Evolutionary conservation across 2,797 vertebrate genomes (phyloP).

Genomic region (Hemibagrus guttatus): DNA sequence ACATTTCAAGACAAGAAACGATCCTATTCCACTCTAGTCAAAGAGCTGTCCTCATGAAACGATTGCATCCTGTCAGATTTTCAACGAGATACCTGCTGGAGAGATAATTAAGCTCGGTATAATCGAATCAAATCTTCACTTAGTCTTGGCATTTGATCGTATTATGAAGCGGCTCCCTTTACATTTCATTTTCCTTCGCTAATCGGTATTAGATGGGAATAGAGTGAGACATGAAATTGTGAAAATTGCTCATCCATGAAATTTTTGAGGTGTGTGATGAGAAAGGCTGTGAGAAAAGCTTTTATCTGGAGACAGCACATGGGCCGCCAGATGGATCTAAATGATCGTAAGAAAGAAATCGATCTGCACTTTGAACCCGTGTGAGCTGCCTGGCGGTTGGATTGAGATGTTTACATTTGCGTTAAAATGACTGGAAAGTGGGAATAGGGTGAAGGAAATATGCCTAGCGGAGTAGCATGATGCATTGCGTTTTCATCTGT

Average conservation of each 20-base stretch:
- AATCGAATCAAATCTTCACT: constrained; percentile 35
- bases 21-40: neutral
- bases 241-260: constrained; percentile 15
- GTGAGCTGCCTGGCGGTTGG: neutral
- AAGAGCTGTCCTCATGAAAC: neutral
- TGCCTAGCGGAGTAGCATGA: too few species aligned
- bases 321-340: constrained; percentile 4
- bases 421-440: neutral
- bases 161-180: neutral
- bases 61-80: constrained; percentile 2
- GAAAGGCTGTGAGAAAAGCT: neutral
- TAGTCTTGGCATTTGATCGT: constrained; percentile 31
- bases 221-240: constrained; percentile 21
- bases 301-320: constrained; percentile 11
- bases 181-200: constrained; percentile 8
- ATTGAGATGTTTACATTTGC: neutral
- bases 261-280: constrained; percentile 10
- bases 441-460: neutral
- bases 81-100: neutral
- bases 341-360: neutral
- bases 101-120: constrained; percentile 12
- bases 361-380: neutral
- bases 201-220: constrained; percentile 6
- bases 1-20: too few species aligned
- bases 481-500: neutral